Evolutionary conservation across 2,797 vertebrate species (phyloP).

Genomic region (Poeciliopsis gracilis): DNA sequence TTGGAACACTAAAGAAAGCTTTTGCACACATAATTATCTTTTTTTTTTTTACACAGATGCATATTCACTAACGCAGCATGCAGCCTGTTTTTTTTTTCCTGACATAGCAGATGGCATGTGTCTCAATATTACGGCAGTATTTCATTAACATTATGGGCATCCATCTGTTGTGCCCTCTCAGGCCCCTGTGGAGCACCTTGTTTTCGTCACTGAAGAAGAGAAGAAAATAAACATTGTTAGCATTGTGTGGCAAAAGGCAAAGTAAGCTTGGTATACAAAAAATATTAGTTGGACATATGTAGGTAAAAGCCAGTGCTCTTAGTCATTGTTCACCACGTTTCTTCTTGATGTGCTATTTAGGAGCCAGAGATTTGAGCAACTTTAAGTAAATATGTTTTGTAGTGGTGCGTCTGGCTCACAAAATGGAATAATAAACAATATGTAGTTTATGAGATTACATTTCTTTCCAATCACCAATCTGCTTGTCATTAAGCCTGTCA

Average conservation of each 20-base stretch:
- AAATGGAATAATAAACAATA: neutral
- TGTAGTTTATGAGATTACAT: neutral
- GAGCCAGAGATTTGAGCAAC: neutral
- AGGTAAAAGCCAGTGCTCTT: neutral
- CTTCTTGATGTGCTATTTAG: neutral
- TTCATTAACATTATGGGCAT: slow-evolving; percentile 78
- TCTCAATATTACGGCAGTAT: slow-evolving; percentile 75
- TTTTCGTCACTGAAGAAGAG: slow-evolving; percentile 61
- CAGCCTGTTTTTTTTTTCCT: slow-evolving; percentile 61
- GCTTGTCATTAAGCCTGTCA: neutral
- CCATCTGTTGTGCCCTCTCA: slow-evolving; percentile 71
- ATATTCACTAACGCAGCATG: slow-evolving; percentile 54
- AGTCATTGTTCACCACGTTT: neutral
- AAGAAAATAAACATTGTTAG: slow-evolving; percentile 66
- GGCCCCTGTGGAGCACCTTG: slow-evolving; percentile 59
- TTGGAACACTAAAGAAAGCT: slow-evolving; percentile 33
- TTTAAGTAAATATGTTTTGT: neutral
- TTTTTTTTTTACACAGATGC: slow-evolving; percentile 45
- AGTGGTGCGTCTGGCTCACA: neutral
- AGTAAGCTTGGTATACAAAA: slow-evolving; percentile 4
- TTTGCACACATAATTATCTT: neutral
- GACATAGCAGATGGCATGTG: slow-evolving; percentile 76
- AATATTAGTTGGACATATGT: neutral
- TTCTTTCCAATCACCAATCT: neutral
- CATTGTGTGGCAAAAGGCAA: slow-evolving; percentile 35